Conservation (phyloP, 2,113 vertebrate genomes). For the Cyanoderma ruficeps region DNA sequence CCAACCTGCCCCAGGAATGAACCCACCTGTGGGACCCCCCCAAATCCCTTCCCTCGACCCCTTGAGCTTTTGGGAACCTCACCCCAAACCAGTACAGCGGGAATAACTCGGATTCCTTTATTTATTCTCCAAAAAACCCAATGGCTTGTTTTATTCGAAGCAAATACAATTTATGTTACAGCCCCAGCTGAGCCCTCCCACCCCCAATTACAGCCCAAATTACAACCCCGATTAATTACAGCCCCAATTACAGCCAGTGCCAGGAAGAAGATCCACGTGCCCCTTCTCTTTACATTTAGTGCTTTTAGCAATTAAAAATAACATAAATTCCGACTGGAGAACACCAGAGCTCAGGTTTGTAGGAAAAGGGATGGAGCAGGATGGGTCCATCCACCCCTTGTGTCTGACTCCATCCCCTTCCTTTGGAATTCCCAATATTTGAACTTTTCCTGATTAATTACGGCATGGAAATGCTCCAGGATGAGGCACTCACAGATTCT, state of each 20-base stretch:
- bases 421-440: background rate
- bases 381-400: fast-evolving
- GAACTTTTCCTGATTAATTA: background rate
- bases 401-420: background rate
- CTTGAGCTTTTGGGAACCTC: background rate
- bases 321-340: background rate
- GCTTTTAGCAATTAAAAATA: background rate
- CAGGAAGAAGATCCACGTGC: background rate
- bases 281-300: background rate
- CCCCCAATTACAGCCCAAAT: background rate
- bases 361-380: background rate
- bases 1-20: fast-evolving
- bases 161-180: background rate
- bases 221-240: background rate
- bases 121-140: background rate
- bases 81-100: background rate
- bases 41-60: background rate
- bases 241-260: background rate
- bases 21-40: background rate
- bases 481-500: background rate
- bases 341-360: background rate
- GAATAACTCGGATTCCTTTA: background rate
- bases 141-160: constrained; percentile 9
- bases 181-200: background rate
- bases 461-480: background rate